A percentile compares a stretch with the other conserved stretches of the same genome.
Evolutionary conservation across 2,113 vertebrate species (phyloP).

Genomic region (Lophura nycthemera): DNA sequence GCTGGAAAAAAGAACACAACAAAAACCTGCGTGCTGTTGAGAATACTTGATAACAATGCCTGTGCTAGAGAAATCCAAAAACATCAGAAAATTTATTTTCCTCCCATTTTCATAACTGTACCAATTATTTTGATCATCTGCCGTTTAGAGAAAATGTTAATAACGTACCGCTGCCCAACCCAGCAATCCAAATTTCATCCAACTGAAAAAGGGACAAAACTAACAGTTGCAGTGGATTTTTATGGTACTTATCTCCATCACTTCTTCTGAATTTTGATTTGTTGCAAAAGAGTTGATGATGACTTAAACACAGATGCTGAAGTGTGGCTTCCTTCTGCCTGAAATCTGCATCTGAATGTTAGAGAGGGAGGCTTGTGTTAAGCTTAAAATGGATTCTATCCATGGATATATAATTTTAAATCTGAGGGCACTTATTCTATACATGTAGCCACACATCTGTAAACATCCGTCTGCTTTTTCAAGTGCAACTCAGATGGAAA

Average conservation of each 20-base stretch:
- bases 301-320: conserved; percentile 18
- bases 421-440: neutral
- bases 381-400: conserved; percentile 3
- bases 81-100: neutral
- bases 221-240: conserved; percentile 3
- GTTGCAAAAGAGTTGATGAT: neutral
- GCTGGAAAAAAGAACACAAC: neutral
- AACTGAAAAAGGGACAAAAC: neutral
- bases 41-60: neutral
- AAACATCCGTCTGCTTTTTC: neutral
- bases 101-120: neutral
- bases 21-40: neutral
- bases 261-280: conserved; percentile 34
- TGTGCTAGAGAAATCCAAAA: neutral
- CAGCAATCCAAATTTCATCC: neutral
- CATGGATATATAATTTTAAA: conserved; percentile 27
- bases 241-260: neutral
- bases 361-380: neutral
- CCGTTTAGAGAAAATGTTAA: conserved; percentile 3
- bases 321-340: neutral
- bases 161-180: neutral
- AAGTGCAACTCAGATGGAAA: neutral
- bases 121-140: conserved; percentile 14
- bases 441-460: neutral
- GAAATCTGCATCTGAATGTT: neutral